These are phyloP conservation scores for Podarcis lilfordi DNA, from an alignment of 2,797 vertebrate species.

Conservation along the genomic window DNA sequence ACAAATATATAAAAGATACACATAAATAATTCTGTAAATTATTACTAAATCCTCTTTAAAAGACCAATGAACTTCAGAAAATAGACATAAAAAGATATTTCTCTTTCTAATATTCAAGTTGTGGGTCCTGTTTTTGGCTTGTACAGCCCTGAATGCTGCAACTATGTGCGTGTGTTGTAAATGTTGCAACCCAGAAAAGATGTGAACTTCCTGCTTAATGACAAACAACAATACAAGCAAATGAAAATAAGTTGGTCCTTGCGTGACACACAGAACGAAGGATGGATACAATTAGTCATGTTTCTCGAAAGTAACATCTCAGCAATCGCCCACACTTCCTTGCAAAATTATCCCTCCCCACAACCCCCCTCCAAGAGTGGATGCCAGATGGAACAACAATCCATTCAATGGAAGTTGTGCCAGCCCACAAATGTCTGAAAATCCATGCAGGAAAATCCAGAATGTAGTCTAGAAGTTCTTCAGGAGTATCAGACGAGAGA, in stretches of 20 bases:
- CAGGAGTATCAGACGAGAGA: not conserved
- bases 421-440: accelerated
- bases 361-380: not conserved
- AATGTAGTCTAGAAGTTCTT: accelerated
- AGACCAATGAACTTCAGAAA: not conserved
- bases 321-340: not conserved
- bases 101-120: not conserved
- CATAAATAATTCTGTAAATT: not conserved
- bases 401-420: no score
- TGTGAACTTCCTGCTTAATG: not conserved
- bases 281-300: conserved; percentile 13
- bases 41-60: not conserved
- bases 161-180: not conserved
- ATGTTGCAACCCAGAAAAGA: not conserved
- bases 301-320: not conserved
- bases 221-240: conserved; percentile 10
- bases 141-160: not conserved
- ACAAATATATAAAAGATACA: not conserved
- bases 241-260: accelerated
- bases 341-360: not conserved
- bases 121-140: not conserved
- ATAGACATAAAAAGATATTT: not conserved
- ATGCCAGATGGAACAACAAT: not conserved
- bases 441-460: not conserved
- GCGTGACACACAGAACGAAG: not conserved